Base-by-base conservation (phyloP, 2,888 invertebrate genomes). In the Caenorhabditis sp. region DNA sequence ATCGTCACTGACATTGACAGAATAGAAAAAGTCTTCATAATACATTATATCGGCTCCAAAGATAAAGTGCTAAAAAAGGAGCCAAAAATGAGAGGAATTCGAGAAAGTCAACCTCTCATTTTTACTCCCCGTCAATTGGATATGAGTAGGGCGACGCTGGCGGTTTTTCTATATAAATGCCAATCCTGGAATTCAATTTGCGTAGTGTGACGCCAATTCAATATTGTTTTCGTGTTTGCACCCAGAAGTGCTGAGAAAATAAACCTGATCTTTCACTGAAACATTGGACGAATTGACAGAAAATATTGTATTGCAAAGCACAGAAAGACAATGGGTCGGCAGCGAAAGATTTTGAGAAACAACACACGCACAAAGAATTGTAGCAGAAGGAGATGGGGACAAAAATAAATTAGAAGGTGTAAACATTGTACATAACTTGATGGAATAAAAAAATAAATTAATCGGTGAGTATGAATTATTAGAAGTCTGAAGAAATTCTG, bases 1-100 rank as follows among this genome's bases (percentile, higher is more conserved):
- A 20, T 52, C 70, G 46, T 61, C 70, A 5, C 43, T 50, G 15
- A 70, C 53, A 22, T 70, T 59, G 9, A 70, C 32, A 9, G 70
- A 70, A 32, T 59, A 70, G 30, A 70, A 70, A 37, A 52, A 70
- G 39, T 70, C 52, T n/a, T 70, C 52, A 45, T 59, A 70, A 45
- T 70, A 70, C 70, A 70, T 68, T 27, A 8, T 11, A 46, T 13
- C 11, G 11, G 35, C 13, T 35, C 35, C 6, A 35, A 9, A 9
- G 35, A 2, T 13, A 7, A 35, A 9, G 11, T 35, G 9, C 11
- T 13, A 35, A 35, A 13, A 35, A 35, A 13, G 35, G 13, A 35
- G 35, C 35, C 9, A 3, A 35, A 35, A 35, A 13, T 35, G 35
- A 13, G 13, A 35, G 35, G 9, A 35, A 35, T 35, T 13, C 35